Conservation (phyloP, 2,113 vertebrate species). For the Cnemophilus loriae region DNA sequence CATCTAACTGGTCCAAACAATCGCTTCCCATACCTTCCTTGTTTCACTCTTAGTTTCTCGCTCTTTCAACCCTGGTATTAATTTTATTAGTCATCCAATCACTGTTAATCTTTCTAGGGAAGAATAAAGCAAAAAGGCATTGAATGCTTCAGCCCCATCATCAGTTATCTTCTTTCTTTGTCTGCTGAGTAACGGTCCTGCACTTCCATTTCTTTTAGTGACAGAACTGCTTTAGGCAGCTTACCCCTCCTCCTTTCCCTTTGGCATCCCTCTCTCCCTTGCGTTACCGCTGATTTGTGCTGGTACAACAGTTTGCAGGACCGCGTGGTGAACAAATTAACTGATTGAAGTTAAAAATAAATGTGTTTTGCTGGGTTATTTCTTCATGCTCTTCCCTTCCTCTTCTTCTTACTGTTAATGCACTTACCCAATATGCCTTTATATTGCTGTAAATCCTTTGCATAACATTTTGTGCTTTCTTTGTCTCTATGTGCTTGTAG, state of each 20-base stretch:
- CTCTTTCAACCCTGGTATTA: background rate
- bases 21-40: background rate
- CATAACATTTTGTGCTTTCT: background rate
- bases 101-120: background rate
- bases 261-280: background rate
- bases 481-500: background rate
- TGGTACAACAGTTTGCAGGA: conserved; percentile 36
- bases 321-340: conserved; percentile 5
- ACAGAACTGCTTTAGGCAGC: background rate
- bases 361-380: conserved; percentile 35
- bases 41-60: background rate
- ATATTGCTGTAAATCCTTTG: background rate
- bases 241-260: background rate
- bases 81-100: background rate
- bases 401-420: background rate
- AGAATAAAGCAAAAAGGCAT: background rate
- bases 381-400: background rate
- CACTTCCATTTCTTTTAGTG: background rate
- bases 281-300: background rate
- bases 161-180: background rate
- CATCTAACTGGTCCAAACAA: background rate
- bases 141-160: background rate
- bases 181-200: background rate
- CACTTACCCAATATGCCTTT: background rate
- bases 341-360: conserved; percentile 44